Evolutionary conservation across 2,888 invertebrate genomes (phyloP).

Genomic region (Acrobasis repandana): DNA sequence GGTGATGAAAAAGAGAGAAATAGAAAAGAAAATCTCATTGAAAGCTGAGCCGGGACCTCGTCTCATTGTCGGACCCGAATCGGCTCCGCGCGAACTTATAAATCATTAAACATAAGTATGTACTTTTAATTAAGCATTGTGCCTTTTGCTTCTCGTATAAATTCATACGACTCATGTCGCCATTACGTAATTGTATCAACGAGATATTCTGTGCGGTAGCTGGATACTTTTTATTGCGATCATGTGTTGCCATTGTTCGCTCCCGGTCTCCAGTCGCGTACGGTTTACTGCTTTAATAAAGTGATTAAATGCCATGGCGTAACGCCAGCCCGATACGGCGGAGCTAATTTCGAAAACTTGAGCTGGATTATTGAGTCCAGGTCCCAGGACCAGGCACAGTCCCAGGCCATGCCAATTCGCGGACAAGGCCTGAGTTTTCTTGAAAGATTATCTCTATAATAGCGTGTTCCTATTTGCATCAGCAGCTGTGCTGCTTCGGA

Average conservation of each 20-base stretch:
- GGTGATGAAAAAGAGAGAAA: too few species aligned
- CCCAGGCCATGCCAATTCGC: too few species aligned
- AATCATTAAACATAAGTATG: conserved; percentile 52
- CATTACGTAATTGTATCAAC: conserved; percentile 63
- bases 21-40: not conserved
- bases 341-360: conserved; percentile 67
- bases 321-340: conserved; percentile 55
- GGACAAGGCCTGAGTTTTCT: too few species aligned
- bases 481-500: too few species aligned
- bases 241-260: conserved; percentile 65
- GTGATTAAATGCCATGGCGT: conserved; percentile 71
- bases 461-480: too few species aligned
- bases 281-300: conserved; percentile 69
- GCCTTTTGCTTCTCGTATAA: conserved; percentile 40
- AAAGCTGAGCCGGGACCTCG: not conserved
- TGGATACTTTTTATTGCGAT: conserved; percentile 66
- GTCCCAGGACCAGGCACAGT: too few species aligned
- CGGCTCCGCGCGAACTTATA: conserved; percentile 41
- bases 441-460: too few species aligned
- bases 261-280: conserved; percentile 48
- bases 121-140: conserved; percentile 68
- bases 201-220: conserved; percentile 56
- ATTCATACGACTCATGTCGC: conserved; percentile 53
- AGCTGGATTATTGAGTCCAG: conserved; percentile 28
- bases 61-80: not conserved